A percentile compares a stretch with the other conserved stretches of the same genome.
These are phyloP conservation scores for Hyla sarda DNA, from an alignment of 2,113 vertebrate species.

Conservation along the genomic window DNA sequence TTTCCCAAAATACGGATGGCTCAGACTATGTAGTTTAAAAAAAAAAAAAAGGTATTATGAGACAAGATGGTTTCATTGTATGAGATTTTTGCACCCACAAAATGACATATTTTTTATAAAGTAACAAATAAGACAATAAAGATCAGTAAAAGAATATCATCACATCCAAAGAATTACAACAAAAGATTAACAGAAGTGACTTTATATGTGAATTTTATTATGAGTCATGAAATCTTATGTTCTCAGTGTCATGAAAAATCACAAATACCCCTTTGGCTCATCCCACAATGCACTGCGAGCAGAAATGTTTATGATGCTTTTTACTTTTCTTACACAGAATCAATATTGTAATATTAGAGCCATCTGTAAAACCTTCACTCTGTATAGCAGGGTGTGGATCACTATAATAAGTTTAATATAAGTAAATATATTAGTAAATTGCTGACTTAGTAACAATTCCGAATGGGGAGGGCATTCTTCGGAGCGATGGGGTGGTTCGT, in stretches of 20 bases:
- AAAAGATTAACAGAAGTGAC: not conserved
- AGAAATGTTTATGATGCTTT: not conserved
- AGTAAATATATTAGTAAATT: conserved; percentile 29
- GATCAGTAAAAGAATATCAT: not conserved
- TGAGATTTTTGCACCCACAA: too few species aligned
- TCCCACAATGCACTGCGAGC: too few species aligned
- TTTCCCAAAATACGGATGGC: too few species aligned
- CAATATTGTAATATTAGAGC: not conserved
- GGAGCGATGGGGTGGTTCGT: conserved; percentile 51
- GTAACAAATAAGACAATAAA: too few species aligned
- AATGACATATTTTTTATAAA: too few species aligned
- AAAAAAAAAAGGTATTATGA: too few species aligned
- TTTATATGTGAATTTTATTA: not conserved
- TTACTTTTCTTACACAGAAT: not conserved
- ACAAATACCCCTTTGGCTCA: too few species aligned
- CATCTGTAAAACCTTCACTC: not conserved
- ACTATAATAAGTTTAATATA: too few species aligned
- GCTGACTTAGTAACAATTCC: not conserved
- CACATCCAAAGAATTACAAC: not conserved
- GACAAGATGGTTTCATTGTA: not conserved
- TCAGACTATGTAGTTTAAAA: too few species aligned
- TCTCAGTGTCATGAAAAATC: not conserved
- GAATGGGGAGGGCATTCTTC: conserved; percentile 57
- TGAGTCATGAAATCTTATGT: not conserved
- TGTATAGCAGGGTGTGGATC: not conserved